Evolutionary conservation across 2,113 vertebrate species (phyloP).

Genomic region (Triplophysa siluroides): DNA sequence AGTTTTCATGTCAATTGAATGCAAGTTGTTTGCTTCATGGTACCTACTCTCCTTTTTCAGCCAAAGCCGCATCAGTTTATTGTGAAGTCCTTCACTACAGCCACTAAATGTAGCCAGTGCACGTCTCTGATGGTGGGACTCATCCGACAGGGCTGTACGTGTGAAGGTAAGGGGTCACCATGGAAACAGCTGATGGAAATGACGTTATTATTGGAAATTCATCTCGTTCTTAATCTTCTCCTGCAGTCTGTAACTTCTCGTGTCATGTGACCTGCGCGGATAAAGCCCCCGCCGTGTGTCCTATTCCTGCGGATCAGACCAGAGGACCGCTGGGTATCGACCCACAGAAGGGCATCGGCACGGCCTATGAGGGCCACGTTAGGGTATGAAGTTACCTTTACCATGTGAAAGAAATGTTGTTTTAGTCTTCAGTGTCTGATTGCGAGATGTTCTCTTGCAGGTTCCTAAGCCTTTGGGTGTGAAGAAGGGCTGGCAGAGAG

Average conservation of each 20-base stretch:
- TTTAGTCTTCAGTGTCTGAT: not conserved
- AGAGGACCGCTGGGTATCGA: constrained; percentile 96
- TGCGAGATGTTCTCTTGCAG: constrained; percentile 63
- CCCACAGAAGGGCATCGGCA: constrained; percentile 94
- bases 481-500: constrained; percentile 97
- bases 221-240: constrained; percentile 10
- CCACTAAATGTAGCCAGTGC: constrained; percentile 97
- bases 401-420: not conserved
- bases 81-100: constrained; percentile 90
- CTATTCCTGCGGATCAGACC: constrained; percentile 93
- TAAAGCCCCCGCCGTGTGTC: constrained; percentile 93
- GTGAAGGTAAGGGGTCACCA: constrained; percentile 84
- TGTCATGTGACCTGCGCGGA: constrained; percentile 98
- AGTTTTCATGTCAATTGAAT: not conserved
- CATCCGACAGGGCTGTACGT: constrained; percentile 94
- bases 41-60: constrained; percentile 63
- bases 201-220: not conserved
- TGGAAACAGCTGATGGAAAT: not conserved
- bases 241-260: constrained; percentile 94
- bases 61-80: constrained; percentile 98
- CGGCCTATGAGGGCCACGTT: constrained; percentile 93
- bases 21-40: not conserved
- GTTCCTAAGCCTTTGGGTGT: constrained; percentile 96
- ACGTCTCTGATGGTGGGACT: constrained; percentile 98
- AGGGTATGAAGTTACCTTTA: constrained; percentile 77